Evolutionary conservation across 2,888 invertebrate species (phyloP), one percentile per base, ranked within the genome.

Genomic region (Pyrochroa serraticornis): DNA sequence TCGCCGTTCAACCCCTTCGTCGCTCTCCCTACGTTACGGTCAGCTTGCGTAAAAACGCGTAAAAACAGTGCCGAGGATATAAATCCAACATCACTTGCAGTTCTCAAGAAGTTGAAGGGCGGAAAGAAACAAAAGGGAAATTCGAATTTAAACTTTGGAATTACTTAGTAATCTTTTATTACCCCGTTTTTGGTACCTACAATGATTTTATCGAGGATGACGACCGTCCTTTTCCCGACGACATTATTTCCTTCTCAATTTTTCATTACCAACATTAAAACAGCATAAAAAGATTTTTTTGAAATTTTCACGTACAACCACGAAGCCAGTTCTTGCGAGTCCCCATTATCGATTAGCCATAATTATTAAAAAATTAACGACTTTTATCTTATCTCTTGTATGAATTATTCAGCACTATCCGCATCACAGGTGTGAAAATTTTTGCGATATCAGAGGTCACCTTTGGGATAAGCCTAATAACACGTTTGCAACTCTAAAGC

Each of bases 1-100:
- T 52, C 60, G 55, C 50, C 56, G 49, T 53, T 59, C 62, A 64
- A 63, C 61, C 65, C 64, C 60, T 63, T 65, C 49, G 55, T 44
- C 42, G 43, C 47, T 43, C 47, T 43, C 58, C 48, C 52, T 33
- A 30, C 46, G 43, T 49, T 45, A 57, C 43, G 51, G 57, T 52
- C 51, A 46, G 48, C 47, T 43, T 34, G 58, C 43, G 37, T 47
- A 33, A 52, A 58, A 58, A 52, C 47, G 58, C 43, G 37, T 47
- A 33, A 52, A 58, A 58, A 52, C 47, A 55, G 33, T 55, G 43
- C 53, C 41, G 38, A 31, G 14, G 38, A 43, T 41, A 58, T 63
- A 51, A 59, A 59, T 63, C 60, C 50, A 47, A 58, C 52, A 46
- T 63, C 63, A 58, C 57, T 63, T 60, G 45, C 52, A 48, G 50